Percentiles rank a stretch among this genome's conserved stretches.
Evolutionary conservation across 2,888 invertebrate species (phyloP).

Genomic region (Lasioglossum pauxillum): DNA sequence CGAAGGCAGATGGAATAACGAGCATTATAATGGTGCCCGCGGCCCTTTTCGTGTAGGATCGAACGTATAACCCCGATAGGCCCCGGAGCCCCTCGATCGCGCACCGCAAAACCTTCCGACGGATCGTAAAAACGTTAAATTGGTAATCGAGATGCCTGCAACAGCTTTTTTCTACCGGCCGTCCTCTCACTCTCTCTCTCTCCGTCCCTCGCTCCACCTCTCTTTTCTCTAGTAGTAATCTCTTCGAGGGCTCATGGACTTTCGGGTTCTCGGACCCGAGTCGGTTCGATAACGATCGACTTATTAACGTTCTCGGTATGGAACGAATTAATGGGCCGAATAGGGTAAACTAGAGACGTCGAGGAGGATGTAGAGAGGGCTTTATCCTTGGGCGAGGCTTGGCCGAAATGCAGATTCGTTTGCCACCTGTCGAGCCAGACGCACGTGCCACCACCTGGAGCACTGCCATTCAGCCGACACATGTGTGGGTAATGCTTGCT

Average conservation of each 20-base stretch:
- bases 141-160: background rate
- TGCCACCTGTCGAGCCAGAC: constrained; percentile 79
- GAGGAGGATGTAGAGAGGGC: constrained; percentile 43
- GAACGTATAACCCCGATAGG: constrained; percentile 27
- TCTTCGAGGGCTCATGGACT: background rate
- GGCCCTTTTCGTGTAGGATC: constrained; percentile 25
- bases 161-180: background rate
- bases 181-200: background rate
- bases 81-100: constrained; percentile 4
- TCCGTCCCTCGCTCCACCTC: background rate
- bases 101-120: background rate
- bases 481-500: constrained; percentile 34
- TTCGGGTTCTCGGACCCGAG: background rate
- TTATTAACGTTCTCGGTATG: constrained; percentile 7
- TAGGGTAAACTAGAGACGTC: constrained; percentile 42
- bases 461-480: constrained; percentile 17
- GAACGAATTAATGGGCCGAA: constrained; percentile 8
- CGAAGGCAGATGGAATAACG: constrained; percentile 46
- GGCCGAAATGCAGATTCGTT: constrained; percentile 69
- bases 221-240: background rate
- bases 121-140: constrained; percentile 19
- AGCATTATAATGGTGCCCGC: constrained; percentile 47
- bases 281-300: constrained; percentile 8
- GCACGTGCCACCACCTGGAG: constrained; percentile 82
- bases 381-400: constrained; percentile 60